Base-by-base conservation (phyloP, 1,140 invertebrate species). In the Sitodiplosis mosellana region DNA sequence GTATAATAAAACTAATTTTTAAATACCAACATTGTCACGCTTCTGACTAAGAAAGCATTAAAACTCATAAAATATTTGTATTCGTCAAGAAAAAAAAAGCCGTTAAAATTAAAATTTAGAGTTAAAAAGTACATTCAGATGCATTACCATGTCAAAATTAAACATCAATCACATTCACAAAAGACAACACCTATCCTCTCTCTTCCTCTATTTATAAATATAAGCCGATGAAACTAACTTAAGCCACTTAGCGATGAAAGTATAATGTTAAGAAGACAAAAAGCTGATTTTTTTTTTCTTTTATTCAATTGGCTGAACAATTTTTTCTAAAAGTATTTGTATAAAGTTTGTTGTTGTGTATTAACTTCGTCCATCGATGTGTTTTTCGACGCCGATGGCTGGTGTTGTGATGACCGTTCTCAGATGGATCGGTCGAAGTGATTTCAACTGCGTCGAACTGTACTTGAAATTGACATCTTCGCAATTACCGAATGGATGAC, bases 401-500 rank as follows among this genome's bases (percentile, higher is more conserved):
- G 12, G 36, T 38, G 36, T n/a, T 17, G 36, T 12, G 5, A 38
- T 17, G 36, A 12, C 12, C 36, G 36, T n/a, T 38, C 18, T 10
- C 10, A 12, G 11, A 43, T 43, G 41, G 4, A 20, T 3, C 17
- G 41, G 20, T 20, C 41, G 6, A 18, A 45, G 14, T 21, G 61
- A 54, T 56, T 77, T 78, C 37, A 80, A 56, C 59, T 80, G 76
- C 2, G 76, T 77, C 2, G 76, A 79, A 47, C 75, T 75, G 52
- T 70, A 80, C 48, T 71, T 75, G 38, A 79, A 75, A 56, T 71
- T 74, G 2, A 80, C 76, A 55, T 77, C 77, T 19, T 69, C 71
- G 17, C 69, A 69, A 43, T 71, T 69, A 50, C 75, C 73, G 1
- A 76, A 52, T 1, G 74, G 74, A 58, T 75, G 74, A 50, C 74